Evolutionary conservation across 64 coral and sea anemone species (phyloP).

Genomic region (Astreopora myriophthalma): DNA sequence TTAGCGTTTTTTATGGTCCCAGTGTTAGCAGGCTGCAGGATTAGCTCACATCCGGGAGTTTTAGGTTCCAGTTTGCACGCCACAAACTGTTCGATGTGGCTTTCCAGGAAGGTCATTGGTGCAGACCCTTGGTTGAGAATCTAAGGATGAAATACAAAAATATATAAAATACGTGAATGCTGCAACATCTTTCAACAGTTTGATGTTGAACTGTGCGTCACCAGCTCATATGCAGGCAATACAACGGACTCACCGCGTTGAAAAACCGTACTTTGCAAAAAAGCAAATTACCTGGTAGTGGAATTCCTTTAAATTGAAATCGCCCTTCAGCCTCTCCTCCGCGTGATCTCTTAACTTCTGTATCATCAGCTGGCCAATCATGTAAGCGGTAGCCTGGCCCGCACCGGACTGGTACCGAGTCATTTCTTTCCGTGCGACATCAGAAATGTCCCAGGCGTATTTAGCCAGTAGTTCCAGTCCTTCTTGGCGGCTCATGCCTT

Average conservation of each 20-base stretch:
- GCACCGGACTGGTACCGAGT: conserved; percentile 90
- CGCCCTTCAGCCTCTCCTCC: conserved; percentile 17
- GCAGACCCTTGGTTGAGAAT: conserved; percentile 84
- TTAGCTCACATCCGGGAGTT: conserved; percentile 40
- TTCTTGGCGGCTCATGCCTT: conserved; percentile 65
- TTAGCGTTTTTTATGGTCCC: not conserved
- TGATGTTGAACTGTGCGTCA: not conserved
- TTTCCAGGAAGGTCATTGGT: conserved; percentile 72
- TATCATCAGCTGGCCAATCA: conserved; percentile 85
- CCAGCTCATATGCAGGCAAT: too few relatives aligned
- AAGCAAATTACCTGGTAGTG: conserved; percentile 71
- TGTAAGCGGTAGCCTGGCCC: conserved; percentile 82
- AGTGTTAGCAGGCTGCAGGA: conserved; percentile 33
- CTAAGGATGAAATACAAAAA: conserved; percentile 1
- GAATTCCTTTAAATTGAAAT: conserved; percentile 84
- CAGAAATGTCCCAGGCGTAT: conserved; percentile 95
- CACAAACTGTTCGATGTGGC: conserved; percentile 74
- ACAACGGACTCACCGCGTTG: too few relatives aligned
- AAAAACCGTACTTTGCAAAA: too few relatives aligned
- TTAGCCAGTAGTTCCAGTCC: conserved; percentile 80
- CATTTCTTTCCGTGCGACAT: conserved; percentile 84
- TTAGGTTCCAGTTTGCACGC: conserved; percentile 57
- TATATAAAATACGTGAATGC: too few relatives aligned
- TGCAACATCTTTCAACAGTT: too few relatives aligned
- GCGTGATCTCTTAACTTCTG: conserved; percentile 57